Conservation (phyloP, 2,113 vertebrate genomes). For the Aythya baeri region DNA sequence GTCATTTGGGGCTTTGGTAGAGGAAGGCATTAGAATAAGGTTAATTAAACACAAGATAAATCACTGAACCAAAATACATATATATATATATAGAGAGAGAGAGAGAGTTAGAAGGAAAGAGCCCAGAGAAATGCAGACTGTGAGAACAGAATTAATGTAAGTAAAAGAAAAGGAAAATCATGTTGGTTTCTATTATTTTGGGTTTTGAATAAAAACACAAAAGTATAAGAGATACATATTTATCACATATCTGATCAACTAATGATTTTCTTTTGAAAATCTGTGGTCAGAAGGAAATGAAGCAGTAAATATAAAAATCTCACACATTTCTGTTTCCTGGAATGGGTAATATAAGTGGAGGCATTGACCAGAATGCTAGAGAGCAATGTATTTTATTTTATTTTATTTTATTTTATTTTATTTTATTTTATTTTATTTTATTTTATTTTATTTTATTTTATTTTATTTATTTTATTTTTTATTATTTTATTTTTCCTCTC, state of each 20-base stretch:
- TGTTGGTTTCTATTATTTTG: not conserved
- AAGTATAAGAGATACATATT: not conserved
- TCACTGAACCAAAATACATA: not conserved
- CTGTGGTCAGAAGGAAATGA: not conserved
- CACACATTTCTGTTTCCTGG: not conserved
- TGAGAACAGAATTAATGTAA: not conserved
- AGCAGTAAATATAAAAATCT: not conserved
- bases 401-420: fast-evolving
- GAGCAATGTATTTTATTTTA: not conserved
- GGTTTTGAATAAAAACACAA: not conserved
- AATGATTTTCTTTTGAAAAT: not conserved
- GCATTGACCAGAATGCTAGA: not conserved
- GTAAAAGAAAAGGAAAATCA: not conserved
- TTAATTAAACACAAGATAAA: constrained; percentile 45
- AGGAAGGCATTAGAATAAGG: not conserved
- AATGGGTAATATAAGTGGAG: fast-evolving
- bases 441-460: no score
- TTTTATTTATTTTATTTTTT: no score
- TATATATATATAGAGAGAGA: no score
- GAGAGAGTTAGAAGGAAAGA: not conserved
- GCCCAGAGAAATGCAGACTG: not conserved
- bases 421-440: fast-evolving
- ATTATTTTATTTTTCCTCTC: no score
- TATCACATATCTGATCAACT: not conserved
- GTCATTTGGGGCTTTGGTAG: not conserved